Base-by-base conservation (phyloP, 2,888 invertebrate species). In the Mimumesa dahlbomi region DNA sequence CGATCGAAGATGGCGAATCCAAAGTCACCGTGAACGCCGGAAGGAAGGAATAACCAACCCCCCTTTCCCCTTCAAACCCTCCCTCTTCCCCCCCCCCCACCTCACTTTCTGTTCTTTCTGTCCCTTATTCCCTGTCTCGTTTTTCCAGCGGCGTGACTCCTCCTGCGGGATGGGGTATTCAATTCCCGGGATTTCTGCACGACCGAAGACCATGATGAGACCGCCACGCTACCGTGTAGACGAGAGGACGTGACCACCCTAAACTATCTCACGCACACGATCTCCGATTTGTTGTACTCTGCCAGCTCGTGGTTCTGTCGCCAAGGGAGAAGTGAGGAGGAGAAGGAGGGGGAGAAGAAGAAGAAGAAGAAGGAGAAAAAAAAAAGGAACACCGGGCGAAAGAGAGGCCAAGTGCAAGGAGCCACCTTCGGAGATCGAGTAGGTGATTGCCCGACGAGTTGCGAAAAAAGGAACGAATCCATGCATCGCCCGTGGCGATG, bases 181-280 rank as follows among this genome's bases (percentile, higher is more conserved):
- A 71, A 81, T 81, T 78, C 72, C 46, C 58, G 59, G 48, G 72
- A 70, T 83, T 85, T 82, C 81, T 77, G 79, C 82, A 78, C 81
- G 80, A 82, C 53, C 73, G 73, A 40, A 66, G 71, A 65, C 58
- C 65, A 57, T 72, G 76, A 81, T 81, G 80, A 75, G 76, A 61
- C 66, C 69, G 31, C 53, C 42, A 18, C 45, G 50, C 50, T 65
- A 45, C 61, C 71, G 34, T 65, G 61, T 59, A 58, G 38, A 65
- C 54, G 70, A 40, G 58, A 65, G 42, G 62, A 82, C 82, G 76
- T 74, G 81, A 83, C 79, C 79, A 77, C 53, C 68, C 75, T 52
- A 73, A 81, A 83, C 78, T 79, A 81, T 84, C 82, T 82, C 79
- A 81, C 77, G 78, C 75, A 68, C 81, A 76, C 76, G 66, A 84